Evolutionary conservation across 2,113 vertebrate genomes (phyloP), one percentile per base, ranked within the genome.

Genomic region (Heliornis fulica): DNA sequence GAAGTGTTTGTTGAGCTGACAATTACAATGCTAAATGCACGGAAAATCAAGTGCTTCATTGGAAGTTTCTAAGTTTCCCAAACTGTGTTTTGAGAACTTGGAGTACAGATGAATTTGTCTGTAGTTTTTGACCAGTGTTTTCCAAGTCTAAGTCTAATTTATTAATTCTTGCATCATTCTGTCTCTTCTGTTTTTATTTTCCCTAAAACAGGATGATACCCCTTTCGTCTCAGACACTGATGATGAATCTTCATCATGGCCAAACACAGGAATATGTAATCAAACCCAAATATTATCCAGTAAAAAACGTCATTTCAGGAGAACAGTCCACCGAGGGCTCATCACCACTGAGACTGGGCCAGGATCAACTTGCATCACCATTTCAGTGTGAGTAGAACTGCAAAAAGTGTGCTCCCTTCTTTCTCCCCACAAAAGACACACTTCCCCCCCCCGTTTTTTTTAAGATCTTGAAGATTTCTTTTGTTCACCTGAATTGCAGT

Each of bases 241-340:
- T 98, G 69, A 97, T 99, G 93, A 98, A 98, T 59, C 92, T 98
- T 79, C 99, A 98, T 86, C 98, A 98, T 32, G 98, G 98, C 61
- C 99, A 98, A 97, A 98, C 96, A 81, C 99, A 99, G 91, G 99
- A 99, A 77, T 99, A 99, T 72, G 89, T 98, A 84, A 95, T 99
- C 48, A 99, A 99, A 92, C 99, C 99, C 74, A 99, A 99, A 92
- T 99, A 99, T 96, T 99, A 98, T 91, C 93, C 98, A 83, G 96
- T 98, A 81, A 98, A 98, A 97, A 99, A 99, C 97, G 96, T 98
- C 46, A 96, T 98, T n/a, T 94, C 98, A 1, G 97, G 98, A 63
- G 98, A 98, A 56, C 98, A 98, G 83, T 97, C 98, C 26, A 97
- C 98, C 0, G 99, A 99, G 87, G 98, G 98, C 19, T 98, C 98